phyloP scores from a whole-genome alignment of 2,888 invertebrate species.

The Selenia dentaria region DNA sequence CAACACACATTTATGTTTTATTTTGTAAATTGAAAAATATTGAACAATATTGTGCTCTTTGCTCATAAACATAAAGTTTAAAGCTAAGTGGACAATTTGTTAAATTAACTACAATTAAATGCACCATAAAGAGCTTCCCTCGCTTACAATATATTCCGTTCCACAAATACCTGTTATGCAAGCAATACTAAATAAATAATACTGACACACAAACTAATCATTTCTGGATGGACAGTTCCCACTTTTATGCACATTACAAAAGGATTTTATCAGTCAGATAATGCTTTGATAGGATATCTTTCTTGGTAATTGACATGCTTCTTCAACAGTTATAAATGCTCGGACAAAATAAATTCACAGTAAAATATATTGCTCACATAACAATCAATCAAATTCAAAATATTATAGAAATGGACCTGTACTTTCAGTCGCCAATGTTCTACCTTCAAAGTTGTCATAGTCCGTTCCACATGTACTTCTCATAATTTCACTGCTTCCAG shows the following conservation, averaged over 20 bases:
- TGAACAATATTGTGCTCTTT: conserved; percentile 71
- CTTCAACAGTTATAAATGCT: conserved; percentile 37
- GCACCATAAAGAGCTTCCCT: conserved; percentile 72
- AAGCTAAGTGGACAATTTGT: conserved; percentile 78
- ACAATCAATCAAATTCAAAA: conserved; percentile 50
- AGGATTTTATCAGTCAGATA: conserved; percentile 26
- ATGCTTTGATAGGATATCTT: conserved; percentile 38
- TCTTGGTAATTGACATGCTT: conserved; percentile 68
- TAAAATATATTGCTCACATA: conserved; percentile 66
- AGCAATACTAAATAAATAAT: conserved; percentile 72
- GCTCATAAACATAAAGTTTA: conserved; percentile 67
- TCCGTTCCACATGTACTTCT: conserved; percentile 54
- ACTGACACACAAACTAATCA: conserved; percentile 51
- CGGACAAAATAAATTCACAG: conserved; percentile 32
- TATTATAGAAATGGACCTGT: conserved; percentile 44
- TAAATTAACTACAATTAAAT: conserved; percentile 81
- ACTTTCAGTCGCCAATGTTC: conserved; percentile 39
- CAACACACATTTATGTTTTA: conserved; percentile 55
- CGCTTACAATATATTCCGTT: conserved; percentile 47
- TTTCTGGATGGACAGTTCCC: conserved; percentile 53
- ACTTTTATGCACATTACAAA: conserved; percentile 41
- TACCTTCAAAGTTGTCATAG: conserved; percentile 45
- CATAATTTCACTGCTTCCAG: conserved; percentile 54
- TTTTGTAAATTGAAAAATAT: conserved; percentile 61
- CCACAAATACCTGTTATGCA: conserved; percentile 60